phyloP scores from a whole-genome alignment of 2,888 invertebrate genomes.

The Proisotoma minuta region DNA sequence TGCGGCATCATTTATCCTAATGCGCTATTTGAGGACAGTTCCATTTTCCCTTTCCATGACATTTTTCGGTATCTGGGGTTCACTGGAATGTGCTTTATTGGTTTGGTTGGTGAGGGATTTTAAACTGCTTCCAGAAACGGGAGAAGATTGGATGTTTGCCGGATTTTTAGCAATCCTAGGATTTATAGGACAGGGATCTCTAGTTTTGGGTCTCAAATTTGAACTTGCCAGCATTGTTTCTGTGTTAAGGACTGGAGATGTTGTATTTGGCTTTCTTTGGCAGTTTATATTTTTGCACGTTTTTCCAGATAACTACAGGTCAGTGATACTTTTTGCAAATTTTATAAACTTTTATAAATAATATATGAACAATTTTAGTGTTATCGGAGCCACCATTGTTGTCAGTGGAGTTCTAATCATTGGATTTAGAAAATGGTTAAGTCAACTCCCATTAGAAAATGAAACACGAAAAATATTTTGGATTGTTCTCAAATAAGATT shows the following conservation, averaged over 20 bases:
- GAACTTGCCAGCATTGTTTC: conserved; percentile 40
- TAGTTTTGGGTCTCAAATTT: conserved; percentile 36
- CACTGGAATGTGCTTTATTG: conserved; percentile 29
- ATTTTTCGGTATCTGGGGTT: conserved; percentile 41
- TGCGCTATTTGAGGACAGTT: conserved; percentile 76
- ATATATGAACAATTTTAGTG: conserved; percentile 11
- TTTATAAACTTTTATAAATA: background rate
- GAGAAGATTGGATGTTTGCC: conserved; percentile 26
- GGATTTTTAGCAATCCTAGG: conserved; percentile 26
- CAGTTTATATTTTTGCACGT: conserved; percentile 30
- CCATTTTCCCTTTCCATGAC: conserved; percentile 85
- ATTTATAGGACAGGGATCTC: conserved; percentile 37
- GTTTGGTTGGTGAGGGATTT: conserved; percentile 18
- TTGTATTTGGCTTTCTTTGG: conserved; percentile 37
- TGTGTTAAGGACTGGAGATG: conserved; percentile 53
- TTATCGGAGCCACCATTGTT: conserved; percentile 38
- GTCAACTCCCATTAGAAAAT: conserved; percentile 26
- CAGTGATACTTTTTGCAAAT: background rate
- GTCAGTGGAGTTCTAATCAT: conserved; percentile 33
- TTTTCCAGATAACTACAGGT: conserved; percentile 36
- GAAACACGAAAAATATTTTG: conserved; percentile 17
- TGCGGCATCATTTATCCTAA: conserved; percentile 61
- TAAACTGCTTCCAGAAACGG: conserved; percentile 14
- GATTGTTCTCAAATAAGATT: background rate
- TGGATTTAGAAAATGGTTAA: conserved; percentile 40